A percentile compares a stretch with the other conserved stretches of the same genome.
phyloP scores from a whole-genome alignment of 2,113 vertebrate species.

The Anas platyrhynchos region DNA sequence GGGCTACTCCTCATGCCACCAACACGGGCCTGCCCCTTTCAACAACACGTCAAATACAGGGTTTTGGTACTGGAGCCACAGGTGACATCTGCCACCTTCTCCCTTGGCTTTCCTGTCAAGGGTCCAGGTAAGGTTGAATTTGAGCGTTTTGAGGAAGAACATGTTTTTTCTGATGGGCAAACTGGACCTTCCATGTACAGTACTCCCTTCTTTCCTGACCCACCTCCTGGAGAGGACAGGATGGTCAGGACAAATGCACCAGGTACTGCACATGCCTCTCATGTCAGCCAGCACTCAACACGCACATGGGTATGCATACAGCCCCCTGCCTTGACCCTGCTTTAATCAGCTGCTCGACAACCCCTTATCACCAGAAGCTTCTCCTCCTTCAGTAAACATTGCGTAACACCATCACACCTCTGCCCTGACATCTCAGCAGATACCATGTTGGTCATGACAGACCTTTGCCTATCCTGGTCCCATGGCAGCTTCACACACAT shows the following conservation, averaged over 20 bases:
- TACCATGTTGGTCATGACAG: background rate
- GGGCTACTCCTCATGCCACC: background rate
- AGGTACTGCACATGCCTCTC: background rate
- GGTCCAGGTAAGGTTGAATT: background rate
- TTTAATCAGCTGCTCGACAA: background rate
- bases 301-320: rapidly evolving
- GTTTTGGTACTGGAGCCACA: background rate
- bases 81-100: rapidly evolving
- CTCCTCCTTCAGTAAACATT: conserved; percentile 32
- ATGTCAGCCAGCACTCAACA: background rate
- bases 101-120: background rate
- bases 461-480: background rate
- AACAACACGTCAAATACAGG: background rate
- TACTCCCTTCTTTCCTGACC: background rate
- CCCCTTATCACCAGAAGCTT: background rate
- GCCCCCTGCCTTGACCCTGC: background rate
- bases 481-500: background rate
- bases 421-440: background rate
- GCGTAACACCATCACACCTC: background rate
- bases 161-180: background rate
- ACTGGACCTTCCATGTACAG: background rate
- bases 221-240: background rate
- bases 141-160: background rate
- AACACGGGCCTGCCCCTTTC: no score
- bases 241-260: background rate